A percentile compares a stretch with the other conserved stretches of the same genome.
Evolutionary conservation across 2,113 vertebrate species (phyloP).

Genomic region (Trichechus manatus): DNA sequence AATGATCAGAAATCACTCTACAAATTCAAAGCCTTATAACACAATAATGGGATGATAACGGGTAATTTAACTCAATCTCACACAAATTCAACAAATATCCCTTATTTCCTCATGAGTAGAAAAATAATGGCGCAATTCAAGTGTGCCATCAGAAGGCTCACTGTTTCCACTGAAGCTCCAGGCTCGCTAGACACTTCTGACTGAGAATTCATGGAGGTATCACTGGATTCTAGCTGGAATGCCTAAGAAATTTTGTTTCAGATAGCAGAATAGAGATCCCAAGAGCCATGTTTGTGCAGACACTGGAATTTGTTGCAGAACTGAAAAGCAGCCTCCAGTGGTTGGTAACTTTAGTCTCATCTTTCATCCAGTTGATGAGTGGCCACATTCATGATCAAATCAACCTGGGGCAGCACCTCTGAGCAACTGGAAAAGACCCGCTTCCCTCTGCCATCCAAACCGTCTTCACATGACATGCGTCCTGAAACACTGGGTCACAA

Average conservation of each 20-base stretch:
- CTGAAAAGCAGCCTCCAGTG: background rate
- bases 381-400: background rate
- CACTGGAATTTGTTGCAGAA: slow-evolving; percentile 10
- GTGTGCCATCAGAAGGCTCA: background rate
- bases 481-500: background rate
- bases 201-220: background rate
- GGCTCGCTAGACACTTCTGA: background rate
- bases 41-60: background rate
- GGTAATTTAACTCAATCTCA: background rate
- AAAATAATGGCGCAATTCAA: background rate
- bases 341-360: background rate
- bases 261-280: background rate
- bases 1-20: slow-evolving; percentile 33
- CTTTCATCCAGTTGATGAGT: background rate
- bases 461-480: background rate
- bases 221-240: background rate
- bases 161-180: background rate
- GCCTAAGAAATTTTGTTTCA: background rate
- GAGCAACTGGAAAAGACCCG: background rate
- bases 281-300: background rate
- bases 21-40: background rate
- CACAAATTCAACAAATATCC: background rate
- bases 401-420: background rate
- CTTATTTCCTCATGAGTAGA: background rate
- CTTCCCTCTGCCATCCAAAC: background rate